Base-by-base conservation (phyloP, 2,113 vertebrate species). In the Grallaria varia region DNA sequence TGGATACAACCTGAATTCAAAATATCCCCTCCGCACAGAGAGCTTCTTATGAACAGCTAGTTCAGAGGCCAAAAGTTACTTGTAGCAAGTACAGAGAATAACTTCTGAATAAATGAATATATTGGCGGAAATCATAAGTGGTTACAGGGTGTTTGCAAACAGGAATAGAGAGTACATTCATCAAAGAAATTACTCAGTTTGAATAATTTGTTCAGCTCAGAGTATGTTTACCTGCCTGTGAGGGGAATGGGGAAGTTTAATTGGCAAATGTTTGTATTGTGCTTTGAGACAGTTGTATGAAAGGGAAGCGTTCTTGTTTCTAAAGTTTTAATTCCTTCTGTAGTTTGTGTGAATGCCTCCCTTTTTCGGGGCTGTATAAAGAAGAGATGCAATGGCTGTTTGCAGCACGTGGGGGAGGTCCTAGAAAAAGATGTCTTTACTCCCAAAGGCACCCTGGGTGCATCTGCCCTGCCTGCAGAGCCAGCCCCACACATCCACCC, bases 61-160 rank as follows among this genome's bases (percentile, higher is more conserved):
- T 81, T 83, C 79, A 64, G 88, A 72, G 90, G 69, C 88, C 93
- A 94, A 55, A 63, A 93, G 93, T 92, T 67, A 63, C 69, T 66
- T 64, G 60, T 39, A 62, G 35, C 58, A 55, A 72, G 40, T 82
- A 45, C 66, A 60, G 77, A 84, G 92, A 74, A 22, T 73, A 76
- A 94, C 84, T 96, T 63, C 53, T 56, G 92, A 76, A 77, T 93
- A 95, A 84, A 90, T 84, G 17, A 90, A 75, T 90, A 14, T 47
- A 14, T 47, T 90, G 92, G 56, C 75, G 47, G 58, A 81, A 87
- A 58, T 84, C 11, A 28, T 79, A 84, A 94, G 90, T 75, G 85
- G 88, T 95, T 80, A 45, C 49, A 39, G 80, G 52, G 60, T 93
- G 86, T 92, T 96, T 95, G 85, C 90, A 92, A 92, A 94, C 83